phyloP scores from a whole-genome alignment of 2,113 vertebrate species.

The Rhynchomys soricoides region DNA sequence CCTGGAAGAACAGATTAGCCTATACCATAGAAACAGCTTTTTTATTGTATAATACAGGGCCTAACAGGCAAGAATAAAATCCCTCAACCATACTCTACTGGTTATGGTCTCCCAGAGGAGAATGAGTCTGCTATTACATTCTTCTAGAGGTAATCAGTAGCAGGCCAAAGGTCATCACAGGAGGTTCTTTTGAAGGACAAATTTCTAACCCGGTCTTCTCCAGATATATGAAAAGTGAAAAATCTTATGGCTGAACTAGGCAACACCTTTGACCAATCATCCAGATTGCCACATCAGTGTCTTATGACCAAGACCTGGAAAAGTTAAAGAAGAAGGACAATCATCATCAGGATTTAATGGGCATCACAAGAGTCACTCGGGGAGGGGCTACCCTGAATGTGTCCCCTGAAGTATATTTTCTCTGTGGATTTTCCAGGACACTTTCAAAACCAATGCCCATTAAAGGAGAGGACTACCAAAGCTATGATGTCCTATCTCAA shows the following conservation, averaged over 20 bases:
- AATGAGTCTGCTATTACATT: neutral
- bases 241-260: neutral
- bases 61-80: neutral
- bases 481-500: neutral
- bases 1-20: neutral
- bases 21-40: neutral
- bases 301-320: neutral
- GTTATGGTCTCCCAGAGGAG: neutral
- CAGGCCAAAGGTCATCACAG: neutral
- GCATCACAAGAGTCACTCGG: neutral
- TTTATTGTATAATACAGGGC: neutral
- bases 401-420: neutral
- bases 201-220: neutral
- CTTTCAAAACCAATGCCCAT: neutral
- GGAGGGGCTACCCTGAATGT: neutral
- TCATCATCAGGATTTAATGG: neutral
- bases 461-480: neutral
- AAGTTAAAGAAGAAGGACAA: neutral
- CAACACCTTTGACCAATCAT: too few species aligned
- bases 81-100: neutral
- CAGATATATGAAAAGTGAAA: neutral
- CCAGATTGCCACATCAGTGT: neutral
- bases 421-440: neutral
- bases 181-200: too few species aligned
- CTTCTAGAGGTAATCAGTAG: neutral